Percentiles rank a stretch among this genome's conserved stretches.
Conservation (phyloP, 2,113 vertebrate species). For the Sturnus vulgaris region DNA sequence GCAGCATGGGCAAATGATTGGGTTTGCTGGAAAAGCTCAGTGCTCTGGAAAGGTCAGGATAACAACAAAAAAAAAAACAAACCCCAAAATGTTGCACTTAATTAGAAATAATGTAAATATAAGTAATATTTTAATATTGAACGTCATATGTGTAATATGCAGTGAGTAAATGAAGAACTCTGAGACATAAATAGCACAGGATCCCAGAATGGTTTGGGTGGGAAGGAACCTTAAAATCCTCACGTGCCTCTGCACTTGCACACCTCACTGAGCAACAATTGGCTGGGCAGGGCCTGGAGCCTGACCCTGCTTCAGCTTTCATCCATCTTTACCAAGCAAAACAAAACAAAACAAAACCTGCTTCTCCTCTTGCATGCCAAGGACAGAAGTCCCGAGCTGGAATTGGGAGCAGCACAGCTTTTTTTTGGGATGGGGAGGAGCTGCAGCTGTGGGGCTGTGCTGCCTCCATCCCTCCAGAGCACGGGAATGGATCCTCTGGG, state of each 20-base stretch:
- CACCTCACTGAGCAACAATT: background rate
- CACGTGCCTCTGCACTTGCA: background rate
- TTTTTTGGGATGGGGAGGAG: accelerated
- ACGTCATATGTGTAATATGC: background rate
- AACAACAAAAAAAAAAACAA: background rate
- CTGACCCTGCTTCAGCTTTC: background rate
- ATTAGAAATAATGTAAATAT: background rate
- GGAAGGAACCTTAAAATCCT: background rate
- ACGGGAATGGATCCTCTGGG: accelerated
- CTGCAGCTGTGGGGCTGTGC: background rate
- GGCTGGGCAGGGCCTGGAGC: background rate
- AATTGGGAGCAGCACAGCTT: background rate
- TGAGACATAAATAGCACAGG: background rate
- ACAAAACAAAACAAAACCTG: background rate
- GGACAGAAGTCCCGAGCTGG: background rate
- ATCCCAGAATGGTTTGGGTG: background rate
- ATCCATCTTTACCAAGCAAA: background rate
- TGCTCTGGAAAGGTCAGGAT: background rate
- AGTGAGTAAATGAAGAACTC: background rate
- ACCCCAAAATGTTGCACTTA: background rate
- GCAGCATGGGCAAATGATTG: background rate
- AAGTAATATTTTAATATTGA: background rate
- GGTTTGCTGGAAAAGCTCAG: background rate
- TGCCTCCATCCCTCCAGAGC: background rate
- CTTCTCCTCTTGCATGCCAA: accelerated